These are phyloP conservation scores for Macrotrachela quadricornifera DNA, from an alignment of 1,140 invertebrate genomes.

Conservation along the genomic window DNA sequence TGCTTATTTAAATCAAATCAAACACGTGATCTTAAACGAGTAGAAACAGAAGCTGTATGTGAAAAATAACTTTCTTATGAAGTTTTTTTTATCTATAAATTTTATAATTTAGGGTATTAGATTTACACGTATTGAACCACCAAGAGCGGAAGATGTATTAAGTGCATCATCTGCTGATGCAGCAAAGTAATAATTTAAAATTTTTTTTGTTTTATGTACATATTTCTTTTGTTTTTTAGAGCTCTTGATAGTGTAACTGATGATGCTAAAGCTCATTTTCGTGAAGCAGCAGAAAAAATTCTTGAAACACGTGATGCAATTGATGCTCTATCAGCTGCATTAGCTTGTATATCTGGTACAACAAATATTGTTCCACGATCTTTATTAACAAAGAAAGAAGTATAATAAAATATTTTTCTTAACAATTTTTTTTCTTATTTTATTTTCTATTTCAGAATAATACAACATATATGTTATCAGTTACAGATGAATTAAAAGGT, in stretches of 20 bases:
- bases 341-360: slow-evolving; percentile 20
- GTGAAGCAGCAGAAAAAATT: slow-evolving; percentile 15
- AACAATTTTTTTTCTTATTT: background rate
- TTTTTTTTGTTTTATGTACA: no score
- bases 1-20: slow-evolving; percentile 21
- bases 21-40: slow-evolving; percentile 13
- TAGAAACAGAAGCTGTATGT: slow-evolving; percentile 22
- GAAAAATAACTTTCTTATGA: background rate
- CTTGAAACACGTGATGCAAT: slow-evolving; percentile 17
- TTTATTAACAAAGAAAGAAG: slow-evolving; percentile 17
- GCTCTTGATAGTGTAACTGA: slow-evolving; percentile 15
- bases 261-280: slow-evolving; percentile 15
- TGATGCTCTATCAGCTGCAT: slow-evolving; percentile 17
- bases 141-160: slow-evolving; percentile 16
- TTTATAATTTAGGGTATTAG: slow-evolving; percentile 14
- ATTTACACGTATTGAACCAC: slow-evolving; percentile 17
- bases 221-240: slow-evolving; percentile 8
- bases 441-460: background rate
- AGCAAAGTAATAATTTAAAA: background rate
- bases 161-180: slow-evolving; percentile 16
- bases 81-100: background rate
- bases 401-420: slow-evolving; percentile 4
- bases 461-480: slow-evolving; percentile 1
- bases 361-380: slow-evolving; percentile 16
- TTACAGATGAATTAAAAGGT: background rate